Evolutionary conservation across 2,113 vertebrate species (phyloP).

Genomic region (human (Homo sapiens)): DNA sequence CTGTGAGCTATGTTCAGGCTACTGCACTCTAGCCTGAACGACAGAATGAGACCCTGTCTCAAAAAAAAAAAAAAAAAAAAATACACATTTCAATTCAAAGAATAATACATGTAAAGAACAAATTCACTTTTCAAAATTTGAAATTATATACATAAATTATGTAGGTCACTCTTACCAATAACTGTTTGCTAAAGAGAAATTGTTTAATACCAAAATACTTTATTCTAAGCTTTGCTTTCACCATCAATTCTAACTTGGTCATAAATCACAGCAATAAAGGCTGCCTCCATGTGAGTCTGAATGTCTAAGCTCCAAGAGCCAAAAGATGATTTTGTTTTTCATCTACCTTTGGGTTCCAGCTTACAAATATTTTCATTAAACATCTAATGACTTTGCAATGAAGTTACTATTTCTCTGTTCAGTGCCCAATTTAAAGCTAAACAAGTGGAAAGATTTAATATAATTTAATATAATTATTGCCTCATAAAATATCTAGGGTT

Average conservation of each 20-base stretch:
- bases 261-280: conserved; percentile 8
- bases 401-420: conserved; percentile 44
- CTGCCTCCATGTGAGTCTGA: background rate
- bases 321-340: conserved; percentile 68
- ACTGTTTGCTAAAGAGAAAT: background rate
- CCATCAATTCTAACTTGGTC: background rate
- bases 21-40: too few relatives aligned
- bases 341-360: conserved; percentile 63
- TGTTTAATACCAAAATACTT: conserved; percentile 11
- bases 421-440: conserved; percentile 51
- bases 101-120: background rate
- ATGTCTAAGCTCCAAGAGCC: conserved; percentile 6
- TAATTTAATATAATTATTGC: conserved; percentile 51
- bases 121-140: conserved; percentile 21
- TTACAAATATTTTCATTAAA: conserved; percentile 74
- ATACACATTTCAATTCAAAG: background rate
- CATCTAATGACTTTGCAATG: conserved; percentile 67
- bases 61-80: background rate
- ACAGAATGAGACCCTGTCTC: too few relatives aligned
- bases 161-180: background rate
- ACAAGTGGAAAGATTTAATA: conserved; percentile 46
- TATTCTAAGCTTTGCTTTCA: conserved; percentile 3
- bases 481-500: conserved; percentile 48
- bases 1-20: too few relatives aligned
- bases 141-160: conserved; percentile 8